Evolutionary conservation across 1,140 invertebrate genomes (phyloP), one percentile per base, ranked within the genome.

Genomic region (Caenorhabditis tropicalis): DNA sequence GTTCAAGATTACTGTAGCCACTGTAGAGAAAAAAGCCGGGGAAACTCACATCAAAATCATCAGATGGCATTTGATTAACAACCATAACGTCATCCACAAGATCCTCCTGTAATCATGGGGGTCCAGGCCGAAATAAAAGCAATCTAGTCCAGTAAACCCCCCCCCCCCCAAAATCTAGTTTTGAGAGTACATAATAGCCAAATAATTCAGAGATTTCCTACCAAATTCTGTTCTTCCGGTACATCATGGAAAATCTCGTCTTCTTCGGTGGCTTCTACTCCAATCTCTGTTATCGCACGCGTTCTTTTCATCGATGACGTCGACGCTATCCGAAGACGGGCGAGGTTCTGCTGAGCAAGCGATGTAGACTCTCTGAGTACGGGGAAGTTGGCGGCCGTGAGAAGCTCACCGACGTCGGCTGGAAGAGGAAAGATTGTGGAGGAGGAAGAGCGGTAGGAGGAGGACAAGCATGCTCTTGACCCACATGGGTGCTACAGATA

Each of bases 371-470:
- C 79, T 29, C 33, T 19, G 24, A 84, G 36, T 6, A 84, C 60
- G 0, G 84, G 84, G 19, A 85, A 53, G 15, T 82, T 60, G 10
- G 84, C 84, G 19, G 60, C 60, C 0, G 49, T 43, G 0, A 85
- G 79, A 19, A 85, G 84, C n/a, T 85, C 84, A 2, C 79, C 79
- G 12, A 85, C 79, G 3, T 85, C 84, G 27, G 53, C 84, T 85
- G 65, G 49, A 85, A 82, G 27, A n/a, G 6, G 39, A 33, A n/a
- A 19, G 6, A 2, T 31, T 80, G 33, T 51, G 7, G 36, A 46
- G 48, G 29, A 24, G 12, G 10, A 53, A 24, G 10, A 29, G 21
- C 65, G 15, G n/a, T n/a, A 1, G 1, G 10, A 19, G 10, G 49
- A 53, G 43, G 19, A 0, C 43, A 46, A 12, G 43, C 43, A n/a